A percentile compares a stretch with the other conserved stretches of the same genome.
These are phyloP conservation scores for Cyphomyrus plagiostoma DNA, from an alignment of 2,113 vertebrate species.

Conservation along the genomic window DNA sequence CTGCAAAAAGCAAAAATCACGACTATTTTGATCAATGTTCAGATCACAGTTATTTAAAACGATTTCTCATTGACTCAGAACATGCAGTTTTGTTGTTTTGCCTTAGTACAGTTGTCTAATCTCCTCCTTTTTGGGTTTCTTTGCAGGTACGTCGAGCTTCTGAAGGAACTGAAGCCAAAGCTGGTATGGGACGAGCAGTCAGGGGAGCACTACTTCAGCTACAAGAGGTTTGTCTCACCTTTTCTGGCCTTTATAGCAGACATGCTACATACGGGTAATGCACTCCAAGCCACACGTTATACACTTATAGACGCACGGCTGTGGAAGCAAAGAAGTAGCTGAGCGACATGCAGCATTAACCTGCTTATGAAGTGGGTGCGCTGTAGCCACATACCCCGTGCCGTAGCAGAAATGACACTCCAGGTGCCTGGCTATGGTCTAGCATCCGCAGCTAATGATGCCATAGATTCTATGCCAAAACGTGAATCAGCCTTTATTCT, in stretches of 20 bases:
- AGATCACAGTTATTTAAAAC: background rate
- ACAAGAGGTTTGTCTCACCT: conserved; percentile 68
- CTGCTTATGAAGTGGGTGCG: background rate
- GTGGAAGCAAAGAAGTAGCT: background rate
- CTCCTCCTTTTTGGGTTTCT: background rate
- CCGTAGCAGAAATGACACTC: background rate
- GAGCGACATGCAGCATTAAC: background rate
- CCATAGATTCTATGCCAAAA: background rate
- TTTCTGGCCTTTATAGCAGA: background rate
- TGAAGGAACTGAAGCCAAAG: conserved; percentile 82
- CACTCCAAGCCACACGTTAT: background rate
- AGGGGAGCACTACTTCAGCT: conserved; percentile 84
- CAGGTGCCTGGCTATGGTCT: background rate
- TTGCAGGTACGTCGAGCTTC: conserved; percentile 77
- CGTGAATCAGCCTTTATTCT: background rate
- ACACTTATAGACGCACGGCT: background rate
- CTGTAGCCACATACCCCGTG: background rate
- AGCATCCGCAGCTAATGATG: background rate
- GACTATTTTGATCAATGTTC: background rate
- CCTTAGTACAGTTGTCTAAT: background rate
- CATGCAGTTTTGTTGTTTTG: background rate
- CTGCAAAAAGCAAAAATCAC: background rate
- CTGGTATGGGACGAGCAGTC: conserved; percentile 80
- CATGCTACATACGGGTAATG: background rate
- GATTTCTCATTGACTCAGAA: background rate